These are phyloP conservation scores for Ambastaia sidthimunki DNA, from an alignment of 2,797 vertebrate species.

Conservation along the genomic window DNA sequence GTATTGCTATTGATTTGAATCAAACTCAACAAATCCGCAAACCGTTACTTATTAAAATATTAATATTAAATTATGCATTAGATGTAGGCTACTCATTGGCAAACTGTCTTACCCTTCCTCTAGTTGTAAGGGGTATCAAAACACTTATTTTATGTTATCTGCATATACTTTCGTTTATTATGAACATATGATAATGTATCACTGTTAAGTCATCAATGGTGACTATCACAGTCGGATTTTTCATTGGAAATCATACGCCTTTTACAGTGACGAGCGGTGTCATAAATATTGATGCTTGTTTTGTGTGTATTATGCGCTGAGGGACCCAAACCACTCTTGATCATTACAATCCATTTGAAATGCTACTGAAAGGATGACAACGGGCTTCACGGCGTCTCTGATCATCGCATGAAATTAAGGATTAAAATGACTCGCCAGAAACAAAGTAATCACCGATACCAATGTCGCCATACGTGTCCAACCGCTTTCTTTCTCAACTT, in stretches of 20 bases:
- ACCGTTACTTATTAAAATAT: background rate
- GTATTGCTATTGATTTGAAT: background rate
- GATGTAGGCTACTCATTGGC: background rate
- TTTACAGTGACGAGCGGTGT: slow-evolving; percentile 27
- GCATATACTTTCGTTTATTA: background rate
- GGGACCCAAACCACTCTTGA: slow-evolving; percentile 66
- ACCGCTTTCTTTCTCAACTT: slow-evolving; percentile 82
- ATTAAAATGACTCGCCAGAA: slow-evolving; percentile 83
- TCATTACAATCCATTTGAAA: slow-evolving; percentile 66
- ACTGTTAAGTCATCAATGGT: background rate
- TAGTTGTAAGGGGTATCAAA: background rate
- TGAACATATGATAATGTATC: background rate
- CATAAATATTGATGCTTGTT: slow-evolving; percentile 64
- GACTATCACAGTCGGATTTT: background rate
- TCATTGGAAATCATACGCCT: background rate
- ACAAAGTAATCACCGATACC: slow-evolving; percentile 82
- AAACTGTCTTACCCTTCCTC: background rate
- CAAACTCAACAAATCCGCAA: background rate
- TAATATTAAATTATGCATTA: slow-evolving; percentile 1
- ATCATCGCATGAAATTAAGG: slow-evolving; percentile 79
- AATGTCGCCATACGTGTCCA: slow-evolving; percentile 82
- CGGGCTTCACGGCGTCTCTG: slow-evolving; percentile 68
- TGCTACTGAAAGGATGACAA: slow-evolving; percentile 68
- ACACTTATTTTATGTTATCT: background rate
- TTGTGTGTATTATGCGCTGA: slow-evolving; percentile 59